A percentile compares a stretch with the other conserved stretches of the same genome.
phyloP scores from a whole-genome alignment of 2,113 vertebrate species.

The Benitochromis conjunctus region DNA sequence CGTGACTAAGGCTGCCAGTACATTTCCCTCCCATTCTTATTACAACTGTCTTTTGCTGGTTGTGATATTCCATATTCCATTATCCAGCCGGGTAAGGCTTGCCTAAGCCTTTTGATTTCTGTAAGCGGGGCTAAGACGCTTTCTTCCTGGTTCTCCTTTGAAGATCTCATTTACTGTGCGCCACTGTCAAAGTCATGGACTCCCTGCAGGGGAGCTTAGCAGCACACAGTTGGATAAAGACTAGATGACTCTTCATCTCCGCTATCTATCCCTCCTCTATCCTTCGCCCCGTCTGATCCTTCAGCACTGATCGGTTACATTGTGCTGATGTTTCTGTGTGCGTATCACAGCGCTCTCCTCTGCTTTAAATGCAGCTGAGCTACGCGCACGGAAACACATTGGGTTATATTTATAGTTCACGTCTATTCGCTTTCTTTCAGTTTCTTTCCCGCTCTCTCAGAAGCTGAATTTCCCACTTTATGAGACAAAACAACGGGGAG shows the following conservation, averaged over 20 bases:
- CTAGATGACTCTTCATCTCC: conserved; percentile 11
- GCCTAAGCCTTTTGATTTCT: conserved; percentile 46
- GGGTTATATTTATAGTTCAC: neutral
- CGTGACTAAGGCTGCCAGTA: neutral
- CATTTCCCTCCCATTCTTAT: conserved; percentile 19
- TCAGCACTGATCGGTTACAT: neutral
- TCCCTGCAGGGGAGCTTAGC: conserved; percentile 38
- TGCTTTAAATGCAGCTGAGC: neutral
- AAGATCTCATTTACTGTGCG: conserved; percentile 46
- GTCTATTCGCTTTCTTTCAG: neutral
- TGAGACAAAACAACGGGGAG: neutral
- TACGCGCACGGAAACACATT: neutral
- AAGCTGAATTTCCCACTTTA: neutral
- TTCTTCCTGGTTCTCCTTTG: conserved; percentile 47
- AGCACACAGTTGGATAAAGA: conserved; percentile 10
- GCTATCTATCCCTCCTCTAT: neutral
- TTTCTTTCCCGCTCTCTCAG: neutral
- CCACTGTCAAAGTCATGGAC: conserved; percentile 18
- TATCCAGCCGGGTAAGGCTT: conserved; percentile 16
- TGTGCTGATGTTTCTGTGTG: neutral
- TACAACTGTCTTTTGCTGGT: neutral
- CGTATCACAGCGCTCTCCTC: neutral
- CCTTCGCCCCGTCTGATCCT: neutral
- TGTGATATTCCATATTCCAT: conserved; percentile 47
- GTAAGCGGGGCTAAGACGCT: conserved; percentile 42